These are phyloP conservation scores for Enteromius radiatus DNA, from an alignment of 2,797 vertebrate species.

Conservation along the genomic window DNA sequence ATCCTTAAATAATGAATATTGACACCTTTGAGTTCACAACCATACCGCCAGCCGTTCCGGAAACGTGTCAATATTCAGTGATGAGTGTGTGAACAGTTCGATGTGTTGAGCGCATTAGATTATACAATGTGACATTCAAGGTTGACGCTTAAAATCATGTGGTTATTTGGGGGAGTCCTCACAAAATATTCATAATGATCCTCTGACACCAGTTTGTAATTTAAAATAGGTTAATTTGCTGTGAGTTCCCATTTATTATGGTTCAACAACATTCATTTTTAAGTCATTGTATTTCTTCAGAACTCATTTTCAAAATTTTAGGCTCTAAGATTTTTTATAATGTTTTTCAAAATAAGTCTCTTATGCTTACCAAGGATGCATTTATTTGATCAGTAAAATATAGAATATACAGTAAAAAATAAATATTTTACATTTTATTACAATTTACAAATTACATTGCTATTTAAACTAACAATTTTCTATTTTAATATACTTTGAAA, in stretches of 20 bases:
- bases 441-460: background rate
- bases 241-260: background rate
- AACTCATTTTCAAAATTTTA: background rate
- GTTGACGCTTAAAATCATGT: background rate
- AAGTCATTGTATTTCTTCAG: background rate
- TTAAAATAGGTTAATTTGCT: background rate
- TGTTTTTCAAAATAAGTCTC: background rate
- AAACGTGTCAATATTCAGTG: conserved; percentile 29
- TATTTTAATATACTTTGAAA: background rate
- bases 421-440: background rate
- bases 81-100: conserved; percentile 31
- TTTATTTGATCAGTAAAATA: background rate
- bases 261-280: background rate
- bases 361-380: background rate
- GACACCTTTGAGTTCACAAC: conserved; percentile 28
- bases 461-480: background rate
- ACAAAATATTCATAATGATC: conserved; percentile 5
- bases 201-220: background rate
- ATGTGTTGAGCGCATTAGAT: conserved; percentile 32
- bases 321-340: background rate
- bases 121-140: conserved; percentile 37
- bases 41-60: background rate
- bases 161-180: background rate
- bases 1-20: conserved; percentile 42
- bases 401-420: background rate